Evolutionary conservation across 2,888 invertebrate species (phyloP), one percentile per base, ranked within the genome.

Genomic region (Dryomyza anilis): DNA sequence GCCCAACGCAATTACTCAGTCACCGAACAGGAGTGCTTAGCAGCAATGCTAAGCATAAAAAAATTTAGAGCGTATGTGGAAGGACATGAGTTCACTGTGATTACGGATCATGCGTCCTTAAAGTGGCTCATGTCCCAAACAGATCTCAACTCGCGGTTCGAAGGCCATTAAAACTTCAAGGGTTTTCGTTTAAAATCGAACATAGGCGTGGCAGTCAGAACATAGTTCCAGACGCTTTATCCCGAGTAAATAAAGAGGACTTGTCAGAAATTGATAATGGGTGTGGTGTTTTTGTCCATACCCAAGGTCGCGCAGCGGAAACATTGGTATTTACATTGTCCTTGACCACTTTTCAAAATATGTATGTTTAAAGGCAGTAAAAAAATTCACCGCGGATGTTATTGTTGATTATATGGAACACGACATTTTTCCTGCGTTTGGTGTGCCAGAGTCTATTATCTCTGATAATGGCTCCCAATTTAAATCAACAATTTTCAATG

Each of bases 381-480:
- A 66, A 27, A 65, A 59, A 10, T 62, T 64, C 19, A 52, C 50
- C 10, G 23, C 62, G 0, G 50, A 30, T n/a, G 56, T 53, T 14
- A 55, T 66, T 2, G 10, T 45, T 10, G 39, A 57, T 0, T 68
- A 58, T 52, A 14, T 69, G 8, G 63, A 69, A 52, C 27, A 64
- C 3, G 58, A 46, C 3, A 25, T 68, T 0, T 67, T 69, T n/a
- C n/a, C n/a, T n/a, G n/a, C n/a, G n/a, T n/a, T n/a, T n/a, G n/a
- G n/a, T n/a, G n/a, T n/a, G n/a, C 66, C 69, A 3, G 69, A 69
- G 50, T 33, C 43, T 6, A 29, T 64, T 4, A 25, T 66, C 2
- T 66, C 67, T 1, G 67, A 67, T 45, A 70, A 70, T 43, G 58
- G 58, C 1, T 29, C 55, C 6, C 63, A 66, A 53, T 66, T 66